A percentile compares a stretch with the other conserved stretches of the same genome.
These are phyloP conservation scores for Drosophila histrio DNA, from an alignment of 2,888 invertebrate species.

Conservation along the genomic window DNA sequence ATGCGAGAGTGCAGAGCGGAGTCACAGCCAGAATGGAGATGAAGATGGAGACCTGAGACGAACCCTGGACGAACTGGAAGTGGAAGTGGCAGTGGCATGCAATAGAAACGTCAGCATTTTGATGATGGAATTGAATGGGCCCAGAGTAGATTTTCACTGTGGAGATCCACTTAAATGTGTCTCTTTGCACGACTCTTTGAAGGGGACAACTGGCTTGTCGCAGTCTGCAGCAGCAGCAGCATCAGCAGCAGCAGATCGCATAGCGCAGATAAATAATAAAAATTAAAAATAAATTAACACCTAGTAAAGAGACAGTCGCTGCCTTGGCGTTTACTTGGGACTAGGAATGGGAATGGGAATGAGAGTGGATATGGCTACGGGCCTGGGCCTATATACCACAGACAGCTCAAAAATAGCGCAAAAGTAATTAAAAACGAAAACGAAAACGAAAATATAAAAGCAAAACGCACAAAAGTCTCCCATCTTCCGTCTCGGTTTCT, in stretches of 20 bases:
- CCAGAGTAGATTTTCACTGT: background rate
- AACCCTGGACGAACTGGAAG: slow-evolving; percentile 9
- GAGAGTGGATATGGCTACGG: slow-evolving; percentile 9
- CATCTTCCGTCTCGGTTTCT: slow-evolving; percentile 6
- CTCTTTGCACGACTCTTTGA: background rate
- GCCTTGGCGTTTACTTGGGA: slow-evolving; percentile 38
- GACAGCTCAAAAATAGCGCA: slow-evolving; percentile 78
- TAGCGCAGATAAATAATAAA: slow-evolving; percentile 80
- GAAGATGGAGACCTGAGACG: slow-evolving; percentile 20
- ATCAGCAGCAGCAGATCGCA: slow-evolving; percentile 61
- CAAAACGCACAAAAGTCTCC: slow-evolving; percentile 47
- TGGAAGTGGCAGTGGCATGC: slow-evolving; percentile 35
- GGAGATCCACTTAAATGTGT: slow-evolving; percentile 52
- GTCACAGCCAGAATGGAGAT: background rate
- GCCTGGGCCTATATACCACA: slow-evolving; percentile 27
- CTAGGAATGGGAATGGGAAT: slow-evolving; percentile 8
- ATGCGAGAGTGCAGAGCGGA: slow-evolving; percentile 64
- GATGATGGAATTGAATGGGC: slow-evolving; percentile 60
- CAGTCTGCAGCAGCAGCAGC: slow-evolving; percentile 19
- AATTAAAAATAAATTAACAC: slow-evolving; percentile 83
- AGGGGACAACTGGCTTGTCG: slow-evolving; percentile 14
- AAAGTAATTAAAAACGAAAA: slow-evolving; percentile 79
- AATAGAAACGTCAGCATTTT: slow-evolving; percentile 75
- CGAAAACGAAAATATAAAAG: slow-evolving; percentile 74
- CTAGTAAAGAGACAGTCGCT: slow-evolving; percentile 71